A percentile compares a stretch with the other conserved stretches of the same genome.
Evolutionary conservation across 2,113 vertebrate species (phyloP).

Genomic region (Brachirus orientalis): DNA sequence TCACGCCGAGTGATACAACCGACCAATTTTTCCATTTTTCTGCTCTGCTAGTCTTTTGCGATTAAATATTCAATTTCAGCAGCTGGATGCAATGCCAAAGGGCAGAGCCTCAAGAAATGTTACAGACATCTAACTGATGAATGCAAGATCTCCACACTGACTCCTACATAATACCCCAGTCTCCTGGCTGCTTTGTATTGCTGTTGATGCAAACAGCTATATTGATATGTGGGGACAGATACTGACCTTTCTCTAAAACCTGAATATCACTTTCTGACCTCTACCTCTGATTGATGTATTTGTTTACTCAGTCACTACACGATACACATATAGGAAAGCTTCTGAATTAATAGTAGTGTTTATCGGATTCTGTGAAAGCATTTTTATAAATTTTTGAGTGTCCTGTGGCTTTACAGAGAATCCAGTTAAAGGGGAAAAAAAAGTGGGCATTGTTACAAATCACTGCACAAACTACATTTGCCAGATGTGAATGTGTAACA

Average conservation of each 20-base stretch:
- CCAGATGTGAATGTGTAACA: too few relatives aligned
- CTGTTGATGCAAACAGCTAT: slow-evolving; percentile 8
- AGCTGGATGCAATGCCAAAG: slow-evolving; percentile 57
- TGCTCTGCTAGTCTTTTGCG: slow-evolving; percentile 65
- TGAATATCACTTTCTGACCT: slow-evolving; percentile 7
- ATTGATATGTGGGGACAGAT: neutral
- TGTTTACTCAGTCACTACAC: neutral
- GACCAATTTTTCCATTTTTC: slow-evolving; percentile 66
- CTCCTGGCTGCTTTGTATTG: slow-evolving; percentile 18
- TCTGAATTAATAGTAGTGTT: neutral
- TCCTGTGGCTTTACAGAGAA: too few relatives aligned
- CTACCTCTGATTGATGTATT: neutral
- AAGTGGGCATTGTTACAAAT: too few relatives aligned
- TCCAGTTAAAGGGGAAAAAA: too few relatives aligned
- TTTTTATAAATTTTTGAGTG: neutral
- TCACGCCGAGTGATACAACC: slow-evolving; percentile 58
- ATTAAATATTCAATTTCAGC: slow-evolving; percentile 68
- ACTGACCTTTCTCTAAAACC: neutral
- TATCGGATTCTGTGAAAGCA: neutral
- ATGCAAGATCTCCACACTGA: slow-evolving; percentile 35
- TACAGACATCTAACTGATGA: slow-evolving; percentile 60
- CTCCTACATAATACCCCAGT: slow-evolving; percentile 14
- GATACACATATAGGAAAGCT: neutral
- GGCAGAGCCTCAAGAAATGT: slow-evolving; percentile 47
- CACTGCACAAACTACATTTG: too few relatives aligned